Evolutionary conservation across 2,797 vertebrate species (phyloP), one percentile per base, ranked within the genome.

Genomic region (Pipistrellus kuhlii): DNA sequence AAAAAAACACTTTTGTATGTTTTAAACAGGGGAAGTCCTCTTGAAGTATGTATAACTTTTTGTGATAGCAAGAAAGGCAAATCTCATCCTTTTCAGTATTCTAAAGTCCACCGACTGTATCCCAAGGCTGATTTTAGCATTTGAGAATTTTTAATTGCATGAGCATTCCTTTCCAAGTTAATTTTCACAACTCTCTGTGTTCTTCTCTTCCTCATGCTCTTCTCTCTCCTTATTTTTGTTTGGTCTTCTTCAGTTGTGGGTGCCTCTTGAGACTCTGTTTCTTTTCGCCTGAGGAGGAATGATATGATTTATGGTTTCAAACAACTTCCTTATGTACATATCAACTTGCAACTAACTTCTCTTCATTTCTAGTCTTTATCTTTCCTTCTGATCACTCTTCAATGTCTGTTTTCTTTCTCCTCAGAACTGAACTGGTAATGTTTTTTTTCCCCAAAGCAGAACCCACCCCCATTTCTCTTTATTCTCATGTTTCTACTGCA

Each of bases 1-100:
- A 41, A 59, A 87, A 88, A 83, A 64, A 53, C 6, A 53, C 6
- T 25, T 73, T 51, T 76, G 2, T 66, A 7, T 93, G 66, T 93
- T 96, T 95, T 86, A 85, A 96, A 94, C 14, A 84, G 80, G 38
- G 62, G 35, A 62, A 92, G 32, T 30, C 13, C 32, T 51, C 25
- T 59, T 64, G 25, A 86, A 85, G 17, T 76, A 25, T 27, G 30
- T 8, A 0, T 14, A 46, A 23, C 23, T 20, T 84, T 66, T 80
- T 44, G 10, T 88, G 84, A 48, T 85, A 73, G 41, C 18, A 41
- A 30, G n/a, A n/a, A 73, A 82, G 18, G n/a, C 53, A 88, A n/a
- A 48, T 32, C 12, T 71, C 57, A 38, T 72, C 59, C 21, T 81
- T 64, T 76, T 71, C 87, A 91, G 41, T 41, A 5, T 77, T 75